Evolutionary conservation across 2,113 vertebrate genomes (phyloP).

Genomic region (Psammodynastes pulverulentus): DNA sequence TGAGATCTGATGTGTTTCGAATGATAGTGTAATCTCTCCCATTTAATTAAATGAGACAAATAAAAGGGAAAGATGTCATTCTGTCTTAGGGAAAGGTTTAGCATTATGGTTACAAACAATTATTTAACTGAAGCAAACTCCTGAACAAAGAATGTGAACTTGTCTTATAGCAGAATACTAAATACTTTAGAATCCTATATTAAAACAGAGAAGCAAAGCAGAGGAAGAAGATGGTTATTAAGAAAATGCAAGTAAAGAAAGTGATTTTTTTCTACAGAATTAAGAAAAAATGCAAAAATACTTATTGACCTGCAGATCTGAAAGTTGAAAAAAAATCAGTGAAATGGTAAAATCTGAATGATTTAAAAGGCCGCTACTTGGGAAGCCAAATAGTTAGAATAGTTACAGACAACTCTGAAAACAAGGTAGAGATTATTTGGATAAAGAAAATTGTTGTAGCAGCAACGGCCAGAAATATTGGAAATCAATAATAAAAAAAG

Average conservation of each 20-base stretch:
- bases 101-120: constrained; percentile 1
- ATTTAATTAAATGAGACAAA: constrained; percentile 38
- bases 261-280: not conserved
- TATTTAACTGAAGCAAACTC: not conserved
- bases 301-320: not conserved
- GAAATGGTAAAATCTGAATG: not conserved
- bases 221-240: not conserved
- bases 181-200: not conserved
- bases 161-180: not conserved
- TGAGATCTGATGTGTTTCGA: constrained; percentile 21
- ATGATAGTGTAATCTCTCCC: constrained; percentile 1
- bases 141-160: constrained; percentile 8
- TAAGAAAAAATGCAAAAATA: not conserved
- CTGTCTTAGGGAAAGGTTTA: constrained; percentile 9
- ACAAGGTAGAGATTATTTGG: not conserved
- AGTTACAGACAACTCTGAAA: not conserved
- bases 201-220: not conserved
- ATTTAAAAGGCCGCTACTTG: not conserved
- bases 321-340: not conserved
- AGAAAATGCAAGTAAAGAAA: not conserved
- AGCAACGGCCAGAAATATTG: not conserved
- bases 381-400: not conserved
- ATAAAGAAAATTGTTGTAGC: not conserved
- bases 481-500: not conserved
- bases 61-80: not conserved